phyloP scores from a whole-genome alignment of 2,888 invertebrate genomes.

The Keiferia lycopersicella region DNA sequence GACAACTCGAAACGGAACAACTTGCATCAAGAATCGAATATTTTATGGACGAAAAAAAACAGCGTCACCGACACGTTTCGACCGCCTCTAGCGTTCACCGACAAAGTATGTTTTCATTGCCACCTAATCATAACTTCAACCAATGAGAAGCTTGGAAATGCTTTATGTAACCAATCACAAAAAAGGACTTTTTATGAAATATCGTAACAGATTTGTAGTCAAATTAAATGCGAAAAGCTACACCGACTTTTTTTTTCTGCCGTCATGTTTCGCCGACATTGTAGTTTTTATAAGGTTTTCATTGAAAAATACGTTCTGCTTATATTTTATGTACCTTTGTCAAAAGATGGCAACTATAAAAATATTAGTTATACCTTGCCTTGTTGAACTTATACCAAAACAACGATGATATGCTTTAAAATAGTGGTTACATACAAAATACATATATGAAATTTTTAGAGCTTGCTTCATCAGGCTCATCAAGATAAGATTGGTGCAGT shows the following conservation, averaged over 20 bases:
- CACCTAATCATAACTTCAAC: constrained; percentile 13
- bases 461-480: too few relatives aligned
- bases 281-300: background rate
- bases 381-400: too few relatives aligned
- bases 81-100: constrained; percentile 61
- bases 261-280: constrained; percentile 49
- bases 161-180: constrained; percentile 41
- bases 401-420: too few relatives aligned
- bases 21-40: constrained; percentile 65
- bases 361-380: too few relatives aligned
- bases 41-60: constrained; percentile 67
- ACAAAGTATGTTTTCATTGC: constrained; percentile 58
- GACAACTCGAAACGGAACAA: constrained; percentile 71
- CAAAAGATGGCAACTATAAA: too few relatives aligned
- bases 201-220: constrained; percentile 59
- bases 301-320: background rate
- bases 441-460: too few relatives aligned
- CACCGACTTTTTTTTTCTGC: constrained; percentile 52
- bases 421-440: too few relatives aligned
- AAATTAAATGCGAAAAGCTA: constrained; percentile 44
- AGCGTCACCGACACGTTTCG: constrained; percentile 61
- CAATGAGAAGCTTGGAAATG: constrained; percentile 37
- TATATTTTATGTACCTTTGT: too few relatives aligned
- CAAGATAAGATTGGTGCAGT: too few relatives aligned
- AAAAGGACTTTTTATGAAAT: constrained; percentile 31